Evolutionary conservation across 2,888 invertebrate species (phyloP).

Genomic region (Tenthredo distinguenda): DNA sequence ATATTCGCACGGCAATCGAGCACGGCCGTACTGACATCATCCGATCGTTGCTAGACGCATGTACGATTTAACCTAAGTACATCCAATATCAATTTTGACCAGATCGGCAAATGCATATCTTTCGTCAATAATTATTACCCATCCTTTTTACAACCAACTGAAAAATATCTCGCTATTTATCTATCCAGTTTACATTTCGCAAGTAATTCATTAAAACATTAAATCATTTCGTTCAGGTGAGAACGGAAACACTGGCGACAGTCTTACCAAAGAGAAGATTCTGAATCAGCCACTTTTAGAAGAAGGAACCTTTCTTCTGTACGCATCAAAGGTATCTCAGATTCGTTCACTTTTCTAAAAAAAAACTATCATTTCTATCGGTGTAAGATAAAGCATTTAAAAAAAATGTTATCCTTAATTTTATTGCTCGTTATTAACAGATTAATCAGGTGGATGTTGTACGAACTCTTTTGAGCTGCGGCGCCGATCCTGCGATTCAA

Average conservation of each 20-base stretch:
- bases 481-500: constrained; percentile 82
- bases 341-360: background rate
- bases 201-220: background rate
- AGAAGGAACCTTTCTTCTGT: constrained; percentile 80
- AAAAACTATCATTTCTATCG: background rate
- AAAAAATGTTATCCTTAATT: background rate
- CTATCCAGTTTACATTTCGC: background rate
- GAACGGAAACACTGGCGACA: constrained; percentile 72
- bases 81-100: constrained; percentile 58
- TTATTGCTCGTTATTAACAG: constrained; percentile 69
- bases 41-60: constrained; percentile 80
- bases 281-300: constrained; percentile 78
- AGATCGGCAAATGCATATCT: constrained; percentile 40
- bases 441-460: constrained; percentile 81
- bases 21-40: constrained; percentile 81
- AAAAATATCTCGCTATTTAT: background rate
- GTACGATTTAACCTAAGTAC: constrained; percentile 73
- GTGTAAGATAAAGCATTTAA: background rate
- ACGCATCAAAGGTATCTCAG: constrained; percentile 79
- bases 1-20: constrained; percentile 80
- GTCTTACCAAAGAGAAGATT: constrained; percentile 77
- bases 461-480: constrained; percentile 80
- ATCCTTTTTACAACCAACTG: background rate
- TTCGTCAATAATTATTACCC: background rate
- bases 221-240: constrained; percentile 70